Percentiles rank a stretch among this genome's conserved stretches.
phyloP scores from a whole-genome alignment of 2,888 invertebrate species.

The Galerucella nymphaeae region DNA sequence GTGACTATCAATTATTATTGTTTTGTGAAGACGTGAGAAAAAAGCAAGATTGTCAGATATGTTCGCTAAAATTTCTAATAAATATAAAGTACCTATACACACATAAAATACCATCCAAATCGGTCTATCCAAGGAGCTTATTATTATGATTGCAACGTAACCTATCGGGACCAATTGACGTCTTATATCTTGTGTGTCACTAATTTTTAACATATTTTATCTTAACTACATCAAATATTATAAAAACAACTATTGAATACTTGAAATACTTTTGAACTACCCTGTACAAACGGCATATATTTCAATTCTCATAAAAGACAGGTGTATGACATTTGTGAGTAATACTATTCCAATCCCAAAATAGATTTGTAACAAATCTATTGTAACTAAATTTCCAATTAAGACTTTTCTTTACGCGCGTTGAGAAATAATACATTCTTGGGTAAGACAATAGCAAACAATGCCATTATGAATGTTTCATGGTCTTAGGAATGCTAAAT shows the following conservation, averaged over 20 bases:
- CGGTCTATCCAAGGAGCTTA: too few relatives aligned
- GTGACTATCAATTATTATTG: not conserved
- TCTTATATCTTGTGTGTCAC: too few relatives aligned
- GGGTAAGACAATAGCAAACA: constrained; percentile 30
- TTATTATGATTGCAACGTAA: too few relatives aligned
- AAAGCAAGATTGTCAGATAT: too few relatives aligned
- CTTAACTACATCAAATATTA: too few relatives aligned
- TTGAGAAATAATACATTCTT: constrained; percentile 27
- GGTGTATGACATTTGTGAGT: not conserved
- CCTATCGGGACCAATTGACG: too few relatives aligned
- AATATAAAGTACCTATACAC: too few relatives aligned
- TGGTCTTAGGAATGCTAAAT: constrained; percentile 36
- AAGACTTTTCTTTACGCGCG: constrained; percentile 15
- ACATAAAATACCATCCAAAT: too few relatives aligned
- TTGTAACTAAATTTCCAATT: constrained; percentile 25
- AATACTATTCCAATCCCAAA: not conserved
- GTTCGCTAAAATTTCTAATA: too few relatives aligned
- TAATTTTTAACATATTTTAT: too few relatives aligned
- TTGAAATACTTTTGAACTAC: not conserved
- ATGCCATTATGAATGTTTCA: constrained; percentile 28
- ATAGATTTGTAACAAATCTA: not conserved
- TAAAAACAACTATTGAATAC: too few relatives aligned
- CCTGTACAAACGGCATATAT: not conserved
- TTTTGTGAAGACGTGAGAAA: not conserved
- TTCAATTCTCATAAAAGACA: not conserved